Evolutionary conservation across 2,888 invertebrate species (phyloP), one percentile per base, ranked within the genome.

Genomic region (Watsonalla binaria): DNA sequence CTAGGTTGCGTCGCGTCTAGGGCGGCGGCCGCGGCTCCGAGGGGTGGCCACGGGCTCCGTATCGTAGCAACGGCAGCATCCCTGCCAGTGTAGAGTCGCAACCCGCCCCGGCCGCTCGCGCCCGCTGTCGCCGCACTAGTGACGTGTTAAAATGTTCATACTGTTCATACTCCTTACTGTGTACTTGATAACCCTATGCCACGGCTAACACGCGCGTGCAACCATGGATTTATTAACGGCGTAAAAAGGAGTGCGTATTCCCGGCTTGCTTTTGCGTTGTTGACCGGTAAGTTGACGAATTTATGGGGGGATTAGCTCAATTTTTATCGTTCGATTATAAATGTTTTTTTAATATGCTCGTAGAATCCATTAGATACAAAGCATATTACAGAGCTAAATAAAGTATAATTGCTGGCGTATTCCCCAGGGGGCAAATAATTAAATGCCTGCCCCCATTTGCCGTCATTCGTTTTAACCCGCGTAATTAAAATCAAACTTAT

Each of bases 51-150:
- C 70, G 82, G 82, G 81, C 72, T 79, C 70, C 68, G 89, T 90
- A 88, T 82, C 90, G 74, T 88, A 88, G 90, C 90, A 90, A 90
- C 90, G 60, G 61, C 89, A 89, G 90, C 89, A 88, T 90, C 90
- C 90, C 86, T 85, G 78, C 64, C 89, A 90, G 90, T 90, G 73
- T 78, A 74, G 78, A 78, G 74, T 74, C 69, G 77, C 63, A 70
- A 62, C 69, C 68, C 80, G 80, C 64, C 66, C 55, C 80, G 73
- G 82, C 69, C 85, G 88, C 76, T 75, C 73, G 71, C 57, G 61
- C 53, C 62, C 58, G 56, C 61, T 60, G 57, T 59, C 53, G 52
- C 42, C 52, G 45, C 42, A 11, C 42, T 11, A 42, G 42, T 42
- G 42, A 42, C 42, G 42, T 54, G 53, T 54, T 68, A 80, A 73